A percentile compares a stretch with the other conserved stretches of the same genome.
Evolutionary conservation across 2,888 invertebrate genomes (phyloP).

Genomic region (Colletes collaris): DNA sequence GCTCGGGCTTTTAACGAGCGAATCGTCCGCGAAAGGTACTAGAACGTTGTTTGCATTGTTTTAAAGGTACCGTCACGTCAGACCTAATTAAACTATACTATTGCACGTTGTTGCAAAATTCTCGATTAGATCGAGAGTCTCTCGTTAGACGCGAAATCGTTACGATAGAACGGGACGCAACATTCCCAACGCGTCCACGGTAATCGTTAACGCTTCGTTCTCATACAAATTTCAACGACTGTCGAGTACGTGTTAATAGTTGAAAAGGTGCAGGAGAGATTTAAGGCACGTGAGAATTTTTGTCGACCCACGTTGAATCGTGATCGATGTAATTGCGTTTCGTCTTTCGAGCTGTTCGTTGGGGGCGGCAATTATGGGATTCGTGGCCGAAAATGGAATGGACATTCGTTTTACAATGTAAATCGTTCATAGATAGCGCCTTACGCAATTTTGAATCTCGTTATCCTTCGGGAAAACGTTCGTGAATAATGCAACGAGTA

Average conservation of each 20-base stretch:
- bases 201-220: conserved; percentile 5
- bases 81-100: too few species aligned
- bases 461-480: conserved; percentile 20
- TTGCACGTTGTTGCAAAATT: background rate
- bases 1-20: background rate
- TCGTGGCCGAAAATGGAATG: too few species aligned
- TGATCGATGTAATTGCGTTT: too few species aligned
- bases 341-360: too few species aligned
- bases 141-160: conserved; percentile 1
- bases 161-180: background rate
- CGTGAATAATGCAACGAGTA: conserved; percentile 52
- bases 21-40: background rate
- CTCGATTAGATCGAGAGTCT: conserved; percentile 9
- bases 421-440: background rate
- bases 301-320: too few species aligned
- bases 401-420: background rate
- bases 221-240: background rate
- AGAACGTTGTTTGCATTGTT: too few species aligned
- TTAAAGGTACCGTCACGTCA: too few species aligned
- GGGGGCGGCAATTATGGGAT: too few species aligned
- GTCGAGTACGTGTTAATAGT: too few species aligned
- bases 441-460: conserved; percentile 15
- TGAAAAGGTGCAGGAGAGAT: too few species aligned
- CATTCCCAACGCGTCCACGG: background rate
- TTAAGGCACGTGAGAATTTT: too few species aligned